Percentiles rank a stretch among this genome's conserved stretches.
Conservation (phyloP, 2,888 invertebrate genomes). For the Drosophila testacea region DNA sequence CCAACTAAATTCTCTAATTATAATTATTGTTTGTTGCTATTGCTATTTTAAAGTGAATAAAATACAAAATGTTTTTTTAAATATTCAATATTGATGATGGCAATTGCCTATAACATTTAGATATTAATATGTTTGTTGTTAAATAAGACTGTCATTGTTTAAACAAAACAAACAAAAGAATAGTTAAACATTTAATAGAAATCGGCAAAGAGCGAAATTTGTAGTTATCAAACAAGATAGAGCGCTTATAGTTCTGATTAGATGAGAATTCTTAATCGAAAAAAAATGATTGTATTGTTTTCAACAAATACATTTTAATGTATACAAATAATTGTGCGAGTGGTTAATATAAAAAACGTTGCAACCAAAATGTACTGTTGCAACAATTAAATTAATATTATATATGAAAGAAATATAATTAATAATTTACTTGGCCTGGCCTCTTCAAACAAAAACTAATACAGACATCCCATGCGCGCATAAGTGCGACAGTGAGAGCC, state of each 20-base stretch:
- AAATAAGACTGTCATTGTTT: background rate
- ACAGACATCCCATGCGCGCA: constrained; percentile 61
- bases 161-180: constrained; percentile 2
- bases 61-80: background rate
- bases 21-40: constrained; percentile 9
- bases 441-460: constrained; percentile 79
- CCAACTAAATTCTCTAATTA: constrained; percentile 15
- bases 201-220: background rate
- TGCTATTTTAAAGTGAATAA: background rate
- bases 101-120: background rate
- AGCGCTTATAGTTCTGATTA: constrained; percentile 8
- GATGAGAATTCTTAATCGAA: background rate
- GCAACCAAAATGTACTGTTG: background rate
- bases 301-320: background rate
- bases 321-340: background rate
- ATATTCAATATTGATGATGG: background rate
- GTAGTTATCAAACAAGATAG: background rate
- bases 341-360: background rate
- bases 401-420: constrained; percentile 58
- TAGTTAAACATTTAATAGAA: background rate
- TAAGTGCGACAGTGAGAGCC: constrained; percentile 67
- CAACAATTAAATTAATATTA: constrained; percentile 4
- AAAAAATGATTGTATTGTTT: background rate
- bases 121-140: background rate
- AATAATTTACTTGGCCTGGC: constrained; percentile 70